Conservation (phyloP, 2,888 invertebrate genomes). For the Myopa tessellatipennis region DNA sequence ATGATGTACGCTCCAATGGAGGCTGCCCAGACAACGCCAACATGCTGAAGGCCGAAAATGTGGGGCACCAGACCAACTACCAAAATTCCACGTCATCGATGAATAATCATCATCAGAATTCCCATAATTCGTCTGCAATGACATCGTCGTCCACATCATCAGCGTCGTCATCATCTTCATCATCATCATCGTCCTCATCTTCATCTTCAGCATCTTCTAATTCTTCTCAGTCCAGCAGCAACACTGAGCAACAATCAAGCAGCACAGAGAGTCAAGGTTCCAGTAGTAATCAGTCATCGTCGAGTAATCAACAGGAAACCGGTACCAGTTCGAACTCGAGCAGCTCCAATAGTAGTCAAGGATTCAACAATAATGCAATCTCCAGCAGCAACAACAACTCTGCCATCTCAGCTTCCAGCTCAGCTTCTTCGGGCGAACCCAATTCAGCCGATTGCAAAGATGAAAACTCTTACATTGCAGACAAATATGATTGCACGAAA, state of each 20-base stretch:
- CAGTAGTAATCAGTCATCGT: conserved; percentile 35
- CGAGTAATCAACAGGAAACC: conserved; percentile 41
- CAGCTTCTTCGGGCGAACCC: conserved; percentile 41
- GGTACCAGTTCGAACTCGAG: conserved; percentile 22
- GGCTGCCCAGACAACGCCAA: conserved; percentile 58
- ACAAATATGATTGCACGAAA: conserved; percentile 70
- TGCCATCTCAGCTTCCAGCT: conserved; percentile 1
- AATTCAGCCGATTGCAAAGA: conserved; percentile 57
- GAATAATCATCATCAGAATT: conserved; percentile 15
- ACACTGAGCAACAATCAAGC: conserved; percentile 45
- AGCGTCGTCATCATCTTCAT: conserved; percentile 36
- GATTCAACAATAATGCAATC: conserved; percentile 42
- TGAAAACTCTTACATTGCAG: conserved; percentile 67
- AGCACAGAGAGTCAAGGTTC: conserved; percentile 47
- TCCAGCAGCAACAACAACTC: conserved; percentile 41
- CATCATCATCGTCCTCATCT: conserved; percentile 43
- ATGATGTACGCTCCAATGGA: conserved; percentile 73
- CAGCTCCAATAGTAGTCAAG: conserved; percentile 30
- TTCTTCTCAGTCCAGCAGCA: conserved; percentile 25
- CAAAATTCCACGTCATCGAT: conserved; percentile 48
- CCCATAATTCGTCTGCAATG: conserved; percentile 29
- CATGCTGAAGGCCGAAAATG: conserved; percentile 50
- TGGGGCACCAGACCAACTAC: conserved; percentile 54
- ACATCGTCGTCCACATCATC: conserved; percentile 45
- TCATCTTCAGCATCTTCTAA: conserved; percentile 34